Percentiles rank a stretch among this genome's conserved stretches.
Evolutionary conservation across 2,888 invertebrate genomes (phyloP).

Genomic region (Nemurella pictetii): DNA sequence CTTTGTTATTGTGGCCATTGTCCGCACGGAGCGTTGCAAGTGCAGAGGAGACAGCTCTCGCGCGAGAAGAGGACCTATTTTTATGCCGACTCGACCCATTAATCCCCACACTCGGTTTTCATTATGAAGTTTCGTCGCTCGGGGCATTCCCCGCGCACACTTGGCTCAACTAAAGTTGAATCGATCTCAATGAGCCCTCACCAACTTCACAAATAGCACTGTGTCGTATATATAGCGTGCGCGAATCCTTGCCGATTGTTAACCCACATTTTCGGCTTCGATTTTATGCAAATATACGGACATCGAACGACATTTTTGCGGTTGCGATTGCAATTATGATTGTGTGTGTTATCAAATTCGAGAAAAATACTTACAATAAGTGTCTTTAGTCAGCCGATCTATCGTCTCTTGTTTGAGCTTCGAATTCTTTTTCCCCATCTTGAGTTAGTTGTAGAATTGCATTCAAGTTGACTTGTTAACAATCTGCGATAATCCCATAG

Average conservation of each 20-base stretch:
- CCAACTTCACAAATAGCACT: background rate
- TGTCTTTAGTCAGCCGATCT: slow-evolving; percentile 86
- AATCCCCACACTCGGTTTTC: slow-evolving; percentile 11
- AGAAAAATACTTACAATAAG: slow-evolving; percentile 79
- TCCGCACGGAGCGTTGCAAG: background rate
- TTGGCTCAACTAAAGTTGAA: background rate
- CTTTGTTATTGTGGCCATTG: background rate
- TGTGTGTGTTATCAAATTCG: background rate
- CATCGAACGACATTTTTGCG: too few species aligned
- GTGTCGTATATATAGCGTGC: background rate
- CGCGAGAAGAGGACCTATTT: background rate
- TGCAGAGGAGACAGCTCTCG: background rate
- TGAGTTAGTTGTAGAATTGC: slow-evolving; percentile 3
- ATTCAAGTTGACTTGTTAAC: slow-evolving; percentile 5
- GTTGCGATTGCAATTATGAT: too few species aligned
- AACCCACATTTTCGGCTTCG: background rate
- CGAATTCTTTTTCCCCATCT: slow-evolving; percentile 94
- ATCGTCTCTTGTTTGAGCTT: slow-evolving; percentile 96
- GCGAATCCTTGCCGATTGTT: background rate
- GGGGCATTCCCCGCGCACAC: background rate
- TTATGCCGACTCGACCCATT: background rate
- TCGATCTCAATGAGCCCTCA: background rate
- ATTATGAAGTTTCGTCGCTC: background rate
- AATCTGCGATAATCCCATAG: slow-evolving; percentile 3
- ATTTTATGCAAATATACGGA: background rate